Conservation (phyloP, 2,797 vertebrate species). For the Falco naumanni region DNA sequence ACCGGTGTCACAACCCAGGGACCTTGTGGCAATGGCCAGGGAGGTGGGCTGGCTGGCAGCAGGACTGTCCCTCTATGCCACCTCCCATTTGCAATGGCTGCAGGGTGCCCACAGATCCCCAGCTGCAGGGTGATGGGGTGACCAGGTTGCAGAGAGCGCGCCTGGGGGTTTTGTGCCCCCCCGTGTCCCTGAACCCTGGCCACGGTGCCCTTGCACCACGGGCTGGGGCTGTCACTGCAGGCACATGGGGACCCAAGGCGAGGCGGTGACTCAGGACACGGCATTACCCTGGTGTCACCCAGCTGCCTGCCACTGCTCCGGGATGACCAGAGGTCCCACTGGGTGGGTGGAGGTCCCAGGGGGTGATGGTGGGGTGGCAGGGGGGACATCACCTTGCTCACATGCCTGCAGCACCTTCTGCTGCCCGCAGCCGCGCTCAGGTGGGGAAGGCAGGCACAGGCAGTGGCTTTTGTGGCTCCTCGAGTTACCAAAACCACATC, state of each 20-base stretch:
- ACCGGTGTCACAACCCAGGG: fast-evolving
- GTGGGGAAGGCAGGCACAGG: background rate
- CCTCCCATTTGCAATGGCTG: fast-evolving
- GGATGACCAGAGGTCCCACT: background rate
- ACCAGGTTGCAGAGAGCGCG: background rate
- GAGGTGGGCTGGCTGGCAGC: fast-evolving
- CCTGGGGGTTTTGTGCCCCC: background rate
- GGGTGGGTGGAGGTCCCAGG: too few relatives aligned
- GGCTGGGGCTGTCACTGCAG: background rate
- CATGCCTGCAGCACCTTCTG: background rate
- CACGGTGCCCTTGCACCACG: background rate
- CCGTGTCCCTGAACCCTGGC: background rate
- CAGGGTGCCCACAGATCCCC: background rate
- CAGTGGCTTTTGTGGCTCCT: background rate
- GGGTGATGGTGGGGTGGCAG: background rate
- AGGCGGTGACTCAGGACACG: background rate
- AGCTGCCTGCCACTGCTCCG: too few relatives aligned
- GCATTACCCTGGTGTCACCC: background rate
- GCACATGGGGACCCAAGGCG: background rate
- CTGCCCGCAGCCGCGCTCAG: fast-evolving
- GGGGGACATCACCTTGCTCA: background rate
- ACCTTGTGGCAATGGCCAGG: background rate
- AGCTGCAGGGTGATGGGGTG: fast-evolving
- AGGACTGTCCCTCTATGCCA: background rate
- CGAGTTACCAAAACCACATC: background rate